A percentile compares a stretch with the other conserved stretches of the same genome.
Evolutionary conservation across 1,140 invertebrate genomes (phyloP).

Genomic region (Temnothorax nylanderi): DNA sequence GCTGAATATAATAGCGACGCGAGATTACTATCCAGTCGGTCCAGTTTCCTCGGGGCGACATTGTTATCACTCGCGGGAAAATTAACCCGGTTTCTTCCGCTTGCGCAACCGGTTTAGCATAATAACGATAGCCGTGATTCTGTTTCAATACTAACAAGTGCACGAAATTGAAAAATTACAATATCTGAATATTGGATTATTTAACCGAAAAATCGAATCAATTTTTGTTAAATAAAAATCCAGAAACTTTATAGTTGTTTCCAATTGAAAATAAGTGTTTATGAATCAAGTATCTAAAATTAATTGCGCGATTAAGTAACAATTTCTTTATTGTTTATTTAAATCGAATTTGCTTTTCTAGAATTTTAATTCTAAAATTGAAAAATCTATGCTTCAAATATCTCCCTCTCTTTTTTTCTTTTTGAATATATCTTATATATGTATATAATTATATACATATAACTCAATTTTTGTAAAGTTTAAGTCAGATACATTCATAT

Average conservation of each 20-base stretch:
- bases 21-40: constrained; percentile 51
- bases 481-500: neutral
- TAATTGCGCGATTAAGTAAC: neutral
- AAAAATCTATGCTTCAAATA: neutral
- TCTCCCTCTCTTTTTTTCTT: neutral
- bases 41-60: constrained; percentile 61
- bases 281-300: neutral
- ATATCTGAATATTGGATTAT: neutral
- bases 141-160: neutral
- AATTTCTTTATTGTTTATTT: neutral
- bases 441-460: neutral
- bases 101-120: constrained; percentile 40
- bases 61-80: constrained; percentile 66
- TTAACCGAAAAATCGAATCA: neutral
- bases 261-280: neutral
- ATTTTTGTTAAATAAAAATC: neutral
- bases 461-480: neutral
- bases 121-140: neutral
- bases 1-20: constrained; percentile 52
- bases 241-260: neutral
- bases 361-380: neutral
- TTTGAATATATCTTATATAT: neutral
- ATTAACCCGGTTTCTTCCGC: constrained; percentile 40
- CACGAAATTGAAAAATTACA: neutral
- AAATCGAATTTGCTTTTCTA: neutral